Evolutionary conservation across 2,888 invertebrate genomes (phyloP), one percentile per base, ranked within the genome.

Genomic region (Pachycephus smyrnensis): DNA sequence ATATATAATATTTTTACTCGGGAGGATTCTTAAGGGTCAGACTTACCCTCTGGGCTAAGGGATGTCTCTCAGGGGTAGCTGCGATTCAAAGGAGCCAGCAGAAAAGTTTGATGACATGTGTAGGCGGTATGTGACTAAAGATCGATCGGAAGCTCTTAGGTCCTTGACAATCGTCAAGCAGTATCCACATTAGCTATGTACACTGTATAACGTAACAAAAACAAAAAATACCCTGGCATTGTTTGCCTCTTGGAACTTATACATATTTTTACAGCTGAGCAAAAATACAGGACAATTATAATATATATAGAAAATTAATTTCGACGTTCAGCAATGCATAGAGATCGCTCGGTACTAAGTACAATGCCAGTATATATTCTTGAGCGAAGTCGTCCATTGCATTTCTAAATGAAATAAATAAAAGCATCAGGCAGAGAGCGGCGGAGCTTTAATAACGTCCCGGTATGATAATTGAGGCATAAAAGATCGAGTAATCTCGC

Each of bases 381-480:
- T 3, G 55, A 55, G 55, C 23, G 55, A 35, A 35, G 23, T 9
- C 9, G 55, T 55, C 55, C 55, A 9, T 55, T 55, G 23, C 55
- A 55, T 55, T 55, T n/a, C 71, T 33, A 33, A 33, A 36, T 33
- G 37, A 74, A 74, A 74, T 74, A 36, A 74, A 74, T 74, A 74
- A 74, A 33, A 36, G 31, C 74, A 35, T 30, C 71, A 11, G 9
- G 74, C 36, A 33, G 78, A 75, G 78, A 68, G 81, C 76, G 84
- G 82, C 78, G 80, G 78, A 77, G 79, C 82, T 84, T 86, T 85
- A 85, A 87, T 87, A 87, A 86, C 85, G 82, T 79, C 80, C 81
- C 79, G 87, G 86, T 84, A 88, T 86, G 85, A 87, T 89, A 88
- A 88, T 88, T 86, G 87, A 86, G 88, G 87, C 85, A 87, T 87